Conservation (phyloP, 2,888 invertebrate genomes). For the Hypolimnas misippus region DNA sequence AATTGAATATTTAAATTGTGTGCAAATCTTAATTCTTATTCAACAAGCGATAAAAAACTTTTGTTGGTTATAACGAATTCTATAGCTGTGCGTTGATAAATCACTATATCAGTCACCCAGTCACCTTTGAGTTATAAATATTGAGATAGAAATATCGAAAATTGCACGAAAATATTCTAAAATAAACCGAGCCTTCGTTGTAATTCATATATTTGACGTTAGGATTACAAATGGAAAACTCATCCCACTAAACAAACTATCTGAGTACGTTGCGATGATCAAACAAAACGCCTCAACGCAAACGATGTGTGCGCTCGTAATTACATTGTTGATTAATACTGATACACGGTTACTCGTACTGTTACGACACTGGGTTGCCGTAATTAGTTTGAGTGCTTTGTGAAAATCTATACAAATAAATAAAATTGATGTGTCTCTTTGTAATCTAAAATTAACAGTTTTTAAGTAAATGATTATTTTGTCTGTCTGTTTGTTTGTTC, state of each 20-base stretch:
- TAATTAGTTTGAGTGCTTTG: background rate
- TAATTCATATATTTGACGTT: background rate
- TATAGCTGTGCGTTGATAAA: too few relatives aligned
- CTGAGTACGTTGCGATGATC: slow-evolving; percentile 16
- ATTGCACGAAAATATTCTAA: too few relatives aligned
- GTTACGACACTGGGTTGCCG: background rate
- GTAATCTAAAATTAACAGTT: background rate
- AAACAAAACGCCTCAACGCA: slow-evolving; percentile 16
- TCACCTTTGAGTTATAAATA: too few relatives aligned
- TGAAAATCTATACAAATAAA: background rate
- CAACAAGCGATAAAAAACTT: too few relatives aligned
- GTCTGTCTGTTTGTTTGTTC: too few relatives aligned
- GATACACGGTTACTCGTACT: background rate
- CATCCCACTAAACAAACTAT: slow-evolving; percentile 16
- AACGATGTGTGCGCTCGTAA: slow-evolving; percentile 12
- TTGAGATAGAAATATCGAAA: too few relatives aligned
- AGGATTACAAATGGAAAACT: slow-evolving; percentile 3
- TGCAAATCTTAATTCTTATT: background rate
- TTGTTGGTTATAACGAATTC: too few relatives aligned
- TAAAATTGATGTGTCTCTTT: background rate
- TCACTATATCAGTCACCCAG: too few relatives aligned
- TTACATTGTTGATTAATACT: slow-evolving; percentile 23
- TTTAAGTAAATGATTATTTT: too few relatives aligned
- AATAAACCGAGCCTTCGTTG: background rate
- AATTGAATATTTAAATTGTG: background rate